A percentile compares a stretch with the other conserved stretches of the same genome.
phyloP scores from a whole-genome alignment of 2,113 vertebrate genomes.

The Strix uralensis region DNA sequence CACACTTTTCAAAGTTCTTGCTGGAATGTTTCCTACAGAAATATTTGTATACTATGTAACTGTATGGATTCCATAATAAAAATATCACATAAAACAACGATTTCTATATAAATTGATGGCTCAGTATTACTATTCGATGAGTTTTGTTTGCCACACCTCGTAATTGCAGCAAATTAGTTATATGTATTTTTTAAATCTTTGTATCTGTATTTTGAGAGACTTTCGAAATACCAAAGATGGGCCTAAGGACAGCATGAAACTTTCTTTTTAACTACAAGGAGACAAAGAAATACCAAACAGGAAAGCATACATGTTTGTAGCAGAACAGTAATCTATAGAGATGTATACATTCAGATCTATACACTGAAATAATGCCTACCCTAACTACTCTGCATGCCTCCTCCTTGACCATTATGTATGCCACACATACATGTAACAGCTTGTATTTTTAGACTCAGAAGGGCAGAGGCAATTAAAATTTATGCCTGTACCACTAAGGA shows the following conservation, averaged over 20 bases:
- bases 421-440: not conserved
- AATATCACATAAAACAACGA: accelerated
- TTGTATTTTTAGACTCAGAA: not conserved
- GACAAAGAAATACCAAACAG: not conserved
- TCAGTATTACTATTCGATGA: not conserved
- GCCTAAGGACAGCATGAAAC: not conserved
- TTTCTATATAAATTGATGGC: not conserved
- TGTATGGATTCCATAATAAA: not conserved
- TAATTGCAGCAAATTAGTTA: not conserved
- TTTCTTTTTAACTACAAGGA: not conserved
- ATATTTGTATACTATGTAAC: not conserved
- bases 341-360: not conserved
- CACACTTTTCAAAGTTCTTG: not conserved
- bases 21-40: not conserved
- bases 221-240: not conserved
- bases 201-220: not conserved
- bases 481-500: not conserved
- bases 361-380: not conserved
- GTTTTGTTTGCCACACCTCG: not conserved
- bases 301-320: not conserved
- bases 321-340: not conserved
- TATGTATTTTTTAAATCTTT: not conserved
- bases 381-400: not conserved
- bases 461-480: not conserved
- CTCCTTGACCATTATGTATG: accelerated